These are phyloP conservation scores for Cyclina sinensis DNA, from an alignment of 1,140 invertebrate genomes.

Conservation along the genomic window DNA sequence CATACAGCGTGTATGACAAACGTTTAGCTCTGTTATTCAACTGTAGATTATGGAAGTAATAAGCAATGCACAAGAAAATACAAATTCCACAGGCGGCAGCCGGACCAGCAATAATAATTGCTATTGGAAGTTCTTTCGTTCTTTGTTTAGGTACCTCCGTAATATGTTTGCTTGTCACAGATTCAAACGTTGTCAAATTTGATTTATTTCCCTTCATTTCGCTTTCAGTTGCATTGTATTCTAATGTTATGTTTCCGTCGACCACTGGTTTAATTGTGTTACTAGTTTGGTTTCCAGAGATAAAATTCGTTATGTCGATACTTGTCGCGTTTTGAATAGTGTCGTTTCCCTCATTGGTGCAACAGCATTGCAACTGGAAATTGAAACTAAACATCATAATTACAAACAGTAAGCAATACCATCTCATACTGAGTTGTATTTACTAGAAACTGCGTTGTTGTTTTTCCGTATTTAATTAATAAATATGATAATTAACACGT, in stretches of 20 bases:
- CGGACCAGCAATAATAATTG: constrained; percentile 50
- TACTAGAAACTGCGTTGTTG: no score
- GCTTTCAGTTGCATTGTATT: background rate
- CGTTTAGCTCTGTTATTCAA: constrained; percentile 52
- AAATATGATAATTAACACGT: no score
- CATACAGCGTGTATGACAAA: constrained; percentile 40
- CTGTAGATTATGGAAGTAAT: constrained; percentile 52
- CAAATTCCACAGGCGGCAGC: constrained; percentile 40
- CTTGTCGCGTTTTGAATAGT: background rate
- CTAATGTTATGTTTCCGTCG: background rate
- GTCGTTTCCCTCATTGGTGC: background rate
- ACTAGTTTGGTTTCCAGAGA: background rate
- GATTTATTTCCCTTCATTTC: background rate
- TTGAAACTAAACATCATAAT: background rate
- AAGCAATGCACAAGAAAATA: constrained; percentile 56
- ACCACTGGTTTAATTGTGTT: background rate
- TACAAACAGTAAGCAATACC: background rate
- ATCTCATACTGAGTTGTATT: no score
- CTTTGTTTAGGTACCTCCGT: background rate
- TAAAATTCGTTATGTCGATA: background rate
- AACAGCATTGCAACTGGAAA: background rate
- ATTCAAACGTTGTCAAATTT: background rate
- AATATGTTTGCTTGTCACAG: background rate
- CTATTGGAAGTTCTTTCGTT: constrained; percentile 53
- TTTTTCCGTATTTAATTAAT: no score